Conservation (phyloP, 64 coral and sea anemone species). For the Montipora foliosa region DNA sequence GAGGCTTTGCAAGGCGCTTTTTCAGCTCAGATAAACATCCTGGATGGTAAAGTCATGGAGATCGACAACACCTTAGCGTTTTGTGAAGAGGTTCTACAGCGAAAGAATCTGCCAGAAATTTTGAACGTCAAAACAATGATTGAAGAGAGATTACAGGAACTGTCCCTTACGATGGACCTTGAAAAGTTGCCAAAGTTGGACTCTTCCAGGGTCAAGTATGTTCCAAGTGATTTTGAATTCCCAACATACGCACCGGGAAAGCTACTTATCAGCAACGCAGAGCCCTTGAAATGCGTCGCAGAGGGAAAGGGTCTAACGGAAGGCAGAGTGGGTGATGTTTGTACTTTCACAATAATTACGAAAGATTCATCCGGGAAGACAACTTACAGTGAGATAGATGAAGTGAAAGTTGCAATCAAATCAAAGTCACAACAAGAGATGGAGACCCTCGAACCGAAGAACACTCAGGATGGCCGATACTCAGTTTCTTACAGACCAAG, state of each 20-base stretch:
- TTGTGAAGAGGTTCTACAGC: not conserved
- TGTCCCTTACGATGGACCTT: not conserved
- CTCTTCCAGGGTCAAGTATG: not conserved
- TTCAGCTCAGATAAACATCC: not conserved
- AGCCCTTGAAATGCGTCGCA: not conserved
- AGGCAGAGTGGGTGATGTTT: not conserved
- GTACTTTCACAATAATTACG: not conserved
- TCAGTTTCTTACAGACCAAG: not conserved
- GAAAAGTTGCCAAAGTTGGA: not conserved
- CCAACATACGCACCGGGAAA: not conserved
- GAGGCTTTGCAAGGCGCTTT: not conserved
- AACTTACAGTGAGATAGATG: constrained; percentile 11
- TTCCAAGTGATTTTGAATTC: not conserved
- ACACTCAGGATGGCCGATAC: not conserved
- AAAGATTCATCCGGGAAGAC: not conserved
- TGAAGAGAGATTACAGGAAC: not conserved
- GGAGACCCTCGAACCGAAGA: not conserved
- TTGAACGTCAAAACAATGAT: constrained; percentile 1
- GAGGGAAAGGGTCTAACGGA: not conserved
- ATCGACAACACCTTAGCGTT: not conserved
- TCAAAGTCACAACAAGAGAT: not conserved
- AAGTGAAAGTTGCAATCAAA: not conserved
- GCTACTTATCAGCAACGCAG: not conserved
- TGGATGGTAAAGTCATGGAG: not conserved
- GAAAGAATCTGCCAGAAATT: constrained; percentile 8